These are phyloP conservation scores for Coracias cyanogaster DNA, from an alignment of 2,797 vertebrate species.

Conservation along the genomic window DNA sequence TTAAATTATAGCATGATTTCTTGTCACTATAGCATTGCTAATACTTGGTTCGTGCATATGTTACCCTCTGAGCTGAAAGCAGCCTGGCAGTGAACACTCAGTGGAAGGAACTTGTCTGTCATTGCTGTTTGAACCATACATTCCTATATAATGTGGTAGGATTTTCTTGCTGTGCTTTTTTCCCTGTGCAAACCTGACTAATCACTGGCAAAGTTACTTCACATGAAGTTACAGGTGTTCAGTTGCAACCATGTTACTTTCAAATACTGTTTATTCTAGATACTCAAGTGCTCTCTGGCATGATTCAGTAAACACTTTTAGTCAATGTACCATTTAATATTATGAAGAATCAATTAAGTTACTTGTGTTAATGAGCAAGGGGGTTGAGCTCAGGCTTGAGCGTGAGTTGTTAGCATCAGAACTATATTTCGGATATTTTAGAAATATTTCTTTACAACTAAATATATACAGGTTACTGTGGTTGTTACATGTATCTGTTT, in stretches of 20 bases:
- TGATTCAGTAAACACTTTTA: background rate
- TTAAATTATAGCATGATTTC: background rate
- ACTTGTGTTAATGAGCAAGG: background rate
- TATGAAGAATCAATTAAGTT: background rate
- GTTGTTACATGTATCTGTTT: background rate
- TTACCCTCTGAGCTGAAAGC: background rate
- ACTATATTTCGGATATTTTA: background rate
- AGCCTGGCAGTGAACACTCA: background rate
- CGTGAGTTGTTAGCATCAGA: background rate
- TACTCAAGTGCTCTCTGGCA: background rate
- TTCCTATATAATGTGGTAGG: background rate
- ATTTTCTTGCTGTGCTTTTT: background rate
- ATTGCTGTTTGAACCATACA: background rate
- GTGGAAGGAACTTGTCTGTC: background rate
- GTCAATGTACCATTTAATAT: background rate
- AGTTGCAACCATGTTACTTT: background rate
- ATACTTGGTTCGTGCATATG: background rate
- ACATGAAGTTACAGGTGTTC: background rate
- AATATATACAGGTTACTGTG: background rate
- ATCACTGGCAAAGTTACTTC: background rate
- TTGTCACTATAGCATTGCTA: background rate
- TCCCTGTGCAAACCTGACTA: background rate
- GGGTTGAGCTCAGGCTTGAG: background rate
- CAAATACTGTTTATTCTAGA: background rate
- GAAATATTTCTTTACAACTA: background rate